A percentile compares a stretch with the other conserved stretches of the same genome.
These are phyloP conservation scores for Tyria jacobaeae DNA, from an alignment of 2,888 invertebrate genomes.

Conservation along the genomic window DNA sequence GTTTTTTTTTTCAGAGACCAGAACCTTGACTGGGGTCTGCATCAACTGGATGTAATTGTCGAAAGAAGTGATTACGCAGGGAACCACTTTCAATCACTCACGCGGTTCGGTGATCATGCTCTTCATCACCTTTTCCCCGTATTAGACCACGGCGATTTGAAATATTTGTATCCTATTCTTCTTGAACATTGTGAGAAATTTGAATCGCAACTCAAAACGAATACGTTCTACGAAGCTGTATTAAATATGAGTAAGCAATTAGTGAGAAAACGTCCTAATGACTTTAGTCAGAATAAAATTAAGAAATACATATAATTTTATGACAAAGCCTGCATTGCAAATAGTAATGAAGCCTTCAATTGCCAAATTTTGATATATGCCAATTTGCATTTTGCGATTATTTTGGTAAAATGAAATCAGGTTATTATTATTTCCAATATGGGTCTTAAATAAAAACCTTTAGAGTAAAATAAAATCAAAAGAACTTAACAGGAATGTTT, in stretches of 20 bases:
- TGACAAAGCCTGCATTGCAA: background rate
- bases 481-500: background rate
- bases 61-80: constrained; percentile 90
- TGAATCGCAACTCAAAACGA: constrained; percentile 79
- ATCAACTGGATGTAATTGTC: constrained; percentile 91
- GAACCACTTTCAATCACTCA: constrained; percentile 88
- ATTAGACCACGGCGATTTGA: constrained; percentile 91
- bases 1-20: constrained; percentile 70
- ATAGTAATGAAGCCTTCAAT: constrained; percentile 1
- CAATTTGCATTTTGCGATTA: background rate
- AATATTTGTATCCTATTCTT: constrained; percentile 88
- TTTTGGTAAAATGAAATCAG: background rate
- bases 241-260: constrained; percentile 88
- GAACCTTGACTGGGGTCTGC: constrained; percentile 91
- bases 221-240: constrained; percentile 87
- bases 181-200: constrained; percentile 89
- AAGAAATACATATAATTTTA: constrained; percentile 15
- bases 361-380: background rate
- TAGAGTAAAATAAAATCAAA: background rate
- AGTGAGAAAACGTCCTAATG: constrained; percentile 69
- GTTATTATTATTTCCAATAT: background rate
- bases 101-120: constrained; percentile 92
- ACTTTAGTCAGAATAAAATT: constrained; percentile 61
- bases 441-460: background rate
- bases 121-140: constrained; percentile 94